Conservation (phyloP, 2,797 vertebrate genomes). For the Coluber constrictor region DNA sequence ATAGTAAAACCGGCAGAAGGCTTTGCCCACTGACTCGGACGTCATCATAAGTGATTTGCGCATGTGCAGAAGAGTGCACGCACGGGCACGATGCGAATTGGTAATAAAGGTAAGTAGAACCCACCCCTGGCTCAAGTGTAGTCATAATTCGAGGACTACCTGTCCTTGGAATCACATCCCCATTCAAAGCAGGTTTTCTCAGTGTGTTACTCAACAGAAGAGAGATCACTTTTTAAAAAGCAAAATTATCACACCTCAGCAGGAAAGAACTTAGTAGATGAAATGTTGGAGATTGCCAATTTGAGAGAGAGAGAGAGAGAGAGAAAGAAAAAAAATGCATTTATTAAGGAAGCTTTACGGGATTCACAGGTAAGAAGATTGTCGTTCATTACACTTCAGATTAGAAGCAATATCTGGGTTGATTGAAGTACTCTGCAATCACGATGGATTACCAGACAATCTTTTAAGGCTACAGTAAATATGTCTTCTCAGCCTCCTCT, state of each 20-base stretch:
- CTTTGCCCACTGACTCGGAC: too few species aligned
- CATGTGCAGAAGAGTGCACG: too few species aligned
- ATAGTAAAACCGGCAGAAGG: too few species aligned
- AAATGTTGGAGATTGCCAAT: not conserved
- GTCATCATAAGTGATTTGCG: too few species aligned
- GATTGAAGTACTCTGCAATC: conserved; percentile 47
- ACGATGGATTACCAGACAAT: conserved; percentile 61
- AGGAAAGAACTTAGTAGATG: not conserved
- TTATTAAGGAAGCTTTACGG: conserved; percentile 26
- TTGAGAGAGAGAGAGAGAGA: not conserved
- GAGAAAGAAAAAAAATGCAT: not conserved
- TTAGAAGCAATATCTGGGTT: conserved; percentile 39
- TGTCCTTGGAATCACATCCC: too few species aligned
- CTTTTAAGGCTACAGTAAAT: conserved; percentile 63
- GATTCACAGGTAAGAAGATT: conserved; percentile 40
- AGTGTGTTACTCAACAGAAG: not conserved
- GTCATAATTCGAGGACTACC: too few species aligned
- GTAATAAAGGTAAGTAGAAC: too few species aligned
- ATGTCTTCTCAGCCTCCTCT: conserved; percentile 55
- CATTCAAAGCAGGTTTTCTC: not conserved
- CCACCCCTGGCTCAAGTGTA: too few species aligned
- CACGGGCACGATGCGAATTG: fast-evolving
- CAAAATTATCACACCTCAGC: not conserved
- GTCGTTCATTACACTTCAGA: conserved; percentile 32
- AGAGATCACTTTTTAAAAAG: not conserved